Evolutionary conservation across 2,888 invertebrate genomes (phyloP).

Genomic region (Ypsolopha sequella): DNA sequence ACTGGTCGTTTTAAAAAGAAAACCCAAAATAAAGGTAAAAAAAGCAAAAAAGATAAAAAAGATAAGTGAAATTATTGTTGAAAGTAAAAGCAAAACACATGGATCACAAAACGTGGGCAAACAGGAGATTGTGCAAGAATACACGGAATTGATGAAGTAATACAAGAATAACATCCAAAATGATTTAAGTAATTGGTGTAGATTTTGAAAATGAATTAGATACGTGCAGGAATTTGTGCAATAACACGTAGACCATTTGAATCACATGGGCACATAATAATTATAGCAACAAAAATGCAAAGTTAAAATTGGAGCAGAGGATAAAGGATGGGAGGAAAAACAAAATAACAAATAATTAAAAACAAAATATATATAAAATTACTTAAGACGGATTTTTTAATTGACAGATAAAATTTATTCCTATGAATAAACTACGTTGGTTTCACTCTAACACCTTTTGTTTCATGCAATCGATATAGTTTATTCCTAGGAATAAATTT

Average conservation of each 20-base stretch:
- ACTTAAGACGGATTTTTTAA: too few relatives aligned
- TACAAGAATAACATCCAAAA: too few relatives aligned
- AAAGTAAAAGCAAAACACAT: slow-evolving; percentile 8
- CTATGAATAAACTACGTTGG: too few relatives aligned
- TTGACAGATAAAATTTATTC: too few relatives aligned
- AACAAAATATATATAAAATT: neutral
- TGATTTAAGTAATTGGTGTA: too few relatives aligned
- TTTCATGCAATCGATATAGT: too few relatives aligned
- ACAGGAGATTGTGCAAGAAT: slow-evolving; percentile 15
- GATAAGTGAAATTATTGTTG: neutral
- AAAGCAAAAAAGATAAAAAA: slow-evolving; percentile 11
- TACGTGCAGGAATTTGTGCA: too few relatives aligned
- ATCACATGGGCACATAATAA: neutral
- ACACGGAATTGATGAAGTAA: slow-evolving; percentile 6
- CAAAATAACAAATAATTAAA: neutral
- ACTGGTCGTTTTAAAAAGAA: slow-evolving; percentile 29
- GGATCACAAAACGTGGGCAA: slow-evolving; percentile 1
- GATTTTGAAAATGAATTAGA: too few relatives aligned
- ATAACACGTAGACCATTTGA: too few relatives aligned
- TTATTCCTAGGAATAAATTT: too few relatives aligned
- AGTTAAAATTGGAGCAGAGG: neutral
- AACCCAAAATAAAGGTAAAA: slow-evolving; percentile 32
- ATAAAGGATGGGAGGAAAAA: neutral
- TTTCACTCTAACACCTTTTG: too few relatives aligned
- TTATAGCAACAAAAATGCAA: neutral